Evolutionary conservation across 1,140 invertebrate genomes (phyloP).

Genomic region (Drosophila trapezifrons): DNA sequence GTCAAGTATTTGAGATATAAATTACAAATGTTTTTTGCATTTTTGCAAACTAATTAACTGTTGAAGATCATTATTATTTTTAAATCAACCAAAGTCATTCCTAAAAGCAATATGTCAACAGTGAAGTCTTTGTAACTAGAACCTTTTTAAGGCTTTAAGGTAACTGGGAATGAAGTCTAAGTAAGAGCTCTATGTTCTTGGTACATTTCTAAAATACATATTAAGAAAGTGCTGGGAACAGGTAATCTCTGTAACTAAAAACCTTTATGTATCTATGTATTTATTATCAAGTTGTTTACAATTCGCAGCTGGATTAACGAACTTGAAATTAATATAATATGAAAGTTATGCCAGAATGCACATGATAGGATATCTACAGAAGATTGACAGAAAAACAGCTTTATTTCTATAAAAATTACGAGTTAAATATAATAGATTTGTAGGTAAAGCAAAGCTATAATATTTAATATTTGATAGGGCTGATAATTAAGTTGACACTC

Average conservation of each 20-base stretch:
- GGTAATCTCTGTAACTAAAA: not conserved
- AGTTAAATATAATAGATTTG: not conserved
- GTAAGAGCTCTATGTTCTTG: no score
- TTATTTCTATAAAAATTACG: not conserved
- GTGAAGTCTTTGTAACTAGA: not conserved
- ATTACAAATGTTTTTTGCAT: slow-evolving; percentile 5
- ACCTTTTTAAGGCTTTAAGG: not conserved
- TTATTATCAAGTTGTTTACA: not conserved
- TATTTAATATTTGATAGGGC: not conserved
- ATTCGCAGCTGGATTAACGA: not conserved
- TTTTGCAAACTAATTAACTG: not conserved
- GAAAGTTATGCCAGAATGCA: not conserved
- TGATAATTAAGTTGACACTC: not conserved
- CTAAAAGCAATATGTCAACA: not conserved
- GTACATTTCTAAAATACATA: no score
- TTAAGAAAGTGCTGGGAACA: not conserved
- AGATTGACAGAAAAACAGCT: not conserved
- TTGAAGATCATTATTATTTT: slow-evolving; percentile 6
- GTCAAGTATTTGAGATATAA: not conserved
- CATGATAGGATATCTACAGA: no score
- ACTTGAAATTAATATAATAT: not conserved
- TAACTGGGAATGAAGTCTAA: not conserved
- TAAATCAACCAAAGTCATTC: not conserved
- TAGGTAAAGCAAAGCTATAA: not conserved
- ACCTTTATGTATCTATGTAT: not conserved